Percentiles rank a stretch among this genome's conserved stretches.
Evolutionary conservation across 2,113 vertebrate species (phyloP).

Genomic region (Tetraodon nigroviridis): DNA sequence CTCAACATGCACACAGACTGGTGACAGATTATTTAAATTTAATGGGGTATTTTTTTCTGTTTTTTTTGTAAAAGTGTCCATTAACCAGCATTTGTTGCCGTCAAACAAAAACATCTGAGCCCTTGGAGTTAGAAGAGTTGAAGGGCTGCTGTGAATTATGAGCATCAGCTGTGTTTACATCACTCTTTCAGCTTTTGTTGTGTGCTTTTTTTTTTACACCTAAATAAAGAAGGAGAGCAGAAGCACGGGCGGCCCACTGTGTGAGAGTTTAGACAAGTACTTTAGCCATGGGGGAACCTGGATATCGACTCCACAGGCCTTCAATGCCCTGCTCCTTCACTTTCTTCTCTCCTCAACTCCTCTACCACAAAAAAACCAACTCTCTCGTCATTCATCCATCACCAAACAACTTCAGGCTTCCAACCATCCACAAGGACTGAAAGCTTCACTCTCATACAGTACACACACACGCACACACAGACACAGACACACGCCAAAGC

Average conservation of each 20-base stretch:
- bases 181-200: no score
- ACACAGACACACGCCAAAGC: background rate
- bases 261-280: constrained; percentile 37
- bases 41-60: no score
- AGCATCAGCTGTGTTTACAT: no score
- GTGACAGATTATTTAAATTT: no score
- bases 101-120: no score
- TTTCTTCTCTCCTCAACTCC: constrained; percentile 4
- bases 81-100: no score
- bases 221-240: background rate
- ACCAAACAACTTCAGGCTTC: constrained; percentile 9
- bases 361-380: constrained; percentile 7
- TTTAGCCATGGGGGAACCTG: constrained; percentile 44
- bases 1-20: no score
- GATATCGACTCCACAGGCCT: constrained; percentile 45
- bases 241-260: constrained; percentile 10
- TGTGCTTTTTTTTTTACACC: background rate
- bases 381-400: constrained; percentile 25
- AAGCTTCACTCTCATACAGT: background rate
- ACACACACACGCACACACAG: background rate
- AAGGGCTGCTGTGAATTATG: no score
- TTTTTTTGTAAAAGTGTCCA: no score
- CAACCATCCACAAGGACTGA: constrained; percentile 5
- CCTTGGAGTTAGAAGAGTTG: no score
- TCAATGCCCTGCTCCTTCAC: constrained; percentile 5